Conservation (phyloP, 2,113 vertebrate species). For the Nettapus auritus region DNA sequence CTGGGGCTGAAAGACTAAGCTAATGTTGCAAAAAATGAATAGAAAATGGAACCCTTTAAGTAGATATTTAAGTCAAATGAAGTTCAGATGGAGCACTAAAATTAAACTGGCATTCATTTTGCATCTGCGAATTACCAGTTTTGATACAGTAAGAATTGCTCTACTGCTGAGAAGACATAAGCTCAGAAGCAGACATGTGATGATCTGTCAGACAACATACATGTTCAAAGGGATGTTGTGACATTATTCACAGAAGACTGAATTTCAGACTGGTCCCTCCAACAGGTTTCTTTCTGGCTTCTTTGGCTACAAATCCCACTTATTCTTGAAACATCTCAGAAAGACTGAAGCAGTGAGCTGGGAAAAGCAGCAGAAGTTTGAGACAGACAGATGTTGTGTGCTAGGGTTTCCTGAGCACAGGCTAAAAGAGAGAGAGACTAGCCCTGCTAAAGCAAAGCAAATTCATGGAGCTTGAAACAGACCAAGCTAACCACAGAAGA, state of each 20-base stretch:
- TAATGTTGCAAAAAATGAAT: slow-evolving; percentile 21
- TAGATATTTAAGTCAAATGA: neutral
- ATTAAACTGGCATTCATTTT: neutral
- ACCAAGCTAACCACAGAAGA: neutral
- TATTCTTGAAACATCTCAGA: neutral
- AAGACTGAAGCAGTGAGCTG: neutral
- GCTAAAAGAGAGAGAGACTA: neutral
- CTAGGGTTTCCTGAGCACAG: neutral
- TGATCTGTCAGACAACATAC: accelerated
- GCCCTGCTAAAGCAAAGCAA: neutral
- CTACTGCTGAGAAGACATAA: neutral
- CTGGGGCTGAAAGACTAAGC: neutral
- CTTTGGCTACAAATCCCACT: no score
- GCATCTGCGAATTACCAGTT: neutral
- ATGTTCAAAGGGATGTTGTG: neutral
- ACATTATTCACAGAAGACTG: neutral
- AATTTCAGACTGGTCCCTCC: neutral
- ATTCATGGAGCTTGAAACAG: neutral
- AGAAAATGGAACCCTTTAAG: neutral
- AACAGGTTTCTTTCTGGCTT: neutral
- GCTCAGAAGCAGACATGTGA: neutral
- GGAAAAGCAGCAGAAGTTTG: neutral
- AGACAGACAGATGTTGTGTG: neutral
- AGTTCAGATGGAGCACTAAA: slow-evolving; percentile 5
- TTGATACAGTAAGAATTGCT: neutral